Conservation (phyloP, 2,888 invertebrate species). For the Yponomeuta malinellus region DNA sequence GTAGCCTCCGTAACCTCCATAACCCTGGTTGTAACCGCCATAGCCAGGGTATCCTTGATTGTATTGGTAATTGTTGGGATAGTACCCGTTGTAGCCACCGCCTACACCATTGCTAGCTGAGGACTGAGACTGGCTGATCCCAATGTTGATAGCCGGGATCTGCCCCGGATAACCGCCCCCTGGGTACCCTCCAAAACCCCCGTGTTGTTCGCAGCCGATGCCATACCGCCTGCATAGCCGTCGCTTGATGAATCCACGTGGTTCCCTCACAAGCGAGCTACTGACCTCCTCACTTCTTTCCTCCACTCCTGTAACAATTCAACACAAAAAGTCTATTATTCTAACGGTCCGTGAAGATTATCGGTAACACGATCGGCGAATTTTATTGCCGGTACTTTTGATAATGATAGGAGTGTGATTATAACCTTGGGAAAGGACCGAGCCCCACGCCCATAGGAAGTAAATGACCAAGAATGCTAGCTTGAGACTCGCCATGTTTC, state of each 20-base stretch:
- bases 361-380: conserved; percentile 5
- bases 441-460: conserved; percentile 31
- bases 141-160: conserved; percentile 56
- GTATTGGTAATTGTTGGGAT: conserved; percentile 49
- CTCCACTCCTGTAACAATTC: conserved; percentile 30
- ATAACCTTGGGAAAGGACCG: conserved; percentile 50
- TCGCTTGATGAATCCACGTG: conserved; percentile 33
- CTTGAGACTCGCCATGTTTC: conserved; percentile 39
- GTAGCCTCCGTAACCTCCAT: conserved; percentile 23
- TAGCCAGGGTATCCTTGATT: conserved; percentile 26
- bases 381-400: conserved; percentile 13
- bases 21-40: conserved; percentile 33
- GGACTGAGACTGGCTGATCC: conserved; percentile 64
- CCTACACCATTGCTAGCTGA: conserved; percentile 54
- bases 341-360: conserved; percentile 1
- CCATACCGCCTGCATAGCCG: conserved; percentile 43
- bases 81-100: conserved; percentile 41
- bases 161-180: conserved; percentile 33
- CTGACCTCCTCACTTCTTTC: conserved; percentile 26
- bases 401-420: conserved; percentile 30
- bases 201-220: conserved; percentile 32
- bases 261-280: conserved; percentile 28
- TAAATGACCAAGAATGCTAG: conserved; percentile 1
- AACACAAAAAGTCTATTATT: background rate
- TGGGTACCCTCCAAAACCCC: conserved; percentile 19